These are phyloP conservation scores for Ceriagrion tenellum DNA, from an alignment of 2,888 invertebrate species.

Conservation along the genomic window DNA sequence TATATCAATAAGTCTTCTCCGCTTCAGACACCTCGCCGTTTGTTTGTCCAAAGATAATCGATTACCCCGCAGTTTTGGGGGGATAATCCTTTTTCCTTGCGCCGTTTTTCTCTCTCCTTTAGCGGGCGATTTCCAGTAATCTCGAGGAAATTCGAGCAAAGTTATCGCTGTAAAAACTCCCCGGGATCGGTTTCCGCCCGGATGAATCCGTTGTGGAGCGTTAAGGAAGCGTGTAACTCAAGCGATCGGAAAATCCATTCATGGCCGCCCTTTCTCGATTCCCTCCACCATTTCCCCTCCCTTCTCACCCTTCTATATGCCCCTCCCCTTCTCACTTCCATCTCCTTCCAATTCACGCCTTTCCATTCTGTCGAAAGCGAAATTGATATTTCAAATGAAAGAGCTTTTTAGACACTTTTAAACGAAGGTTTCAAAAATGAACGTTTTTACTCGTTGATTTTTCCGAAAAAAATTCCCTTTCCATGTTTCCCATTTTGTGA, in stretches of 20 bases:
- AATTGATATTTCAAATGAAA: conserved; percentile 6
- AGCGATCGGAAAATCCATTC: conserved; percentile 66
- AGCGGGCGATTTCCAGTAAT: not conserved
- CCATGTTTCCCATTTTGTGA: not conserved
- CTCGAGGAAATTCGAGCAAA: conserved; percentile 58
- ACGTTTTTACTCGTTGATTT: not conserved
- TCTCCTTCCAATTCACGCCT: not conserved
- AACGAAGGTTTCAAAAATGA: not conserved
- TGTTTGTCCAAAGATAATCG: not conserved
- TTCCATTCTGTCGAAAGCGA: conserved; percentile 4
- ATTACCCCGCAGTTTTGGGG: not conserved
- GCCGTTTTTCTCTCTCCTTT: not conserved
- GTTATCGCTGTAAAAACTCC: conserved; percentile 57
- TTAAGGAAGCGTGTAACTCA: conserved; percentile 60
- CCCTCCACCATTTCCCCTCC: not conserved
- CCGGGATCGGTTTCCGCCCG: conserved; percentile 43
- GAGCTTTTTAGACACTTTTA: not conserved
- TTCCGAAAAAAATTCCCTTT: not conserved
- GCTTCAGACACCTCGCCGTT: not conserved
- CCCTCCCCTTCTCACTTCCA: not conserved
- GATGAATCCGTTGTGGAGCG: conserved; percentile 29
- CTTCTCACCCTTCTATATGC: not conserved
- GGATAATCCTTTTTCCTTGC: not conserved
- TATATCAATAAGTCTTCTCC: not conserved
- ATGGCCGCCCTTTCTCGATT: not conserved